Base-by-base conservation (phyloP, 1,140 invertebrate species). In the Drosophila leontia region DNA sequence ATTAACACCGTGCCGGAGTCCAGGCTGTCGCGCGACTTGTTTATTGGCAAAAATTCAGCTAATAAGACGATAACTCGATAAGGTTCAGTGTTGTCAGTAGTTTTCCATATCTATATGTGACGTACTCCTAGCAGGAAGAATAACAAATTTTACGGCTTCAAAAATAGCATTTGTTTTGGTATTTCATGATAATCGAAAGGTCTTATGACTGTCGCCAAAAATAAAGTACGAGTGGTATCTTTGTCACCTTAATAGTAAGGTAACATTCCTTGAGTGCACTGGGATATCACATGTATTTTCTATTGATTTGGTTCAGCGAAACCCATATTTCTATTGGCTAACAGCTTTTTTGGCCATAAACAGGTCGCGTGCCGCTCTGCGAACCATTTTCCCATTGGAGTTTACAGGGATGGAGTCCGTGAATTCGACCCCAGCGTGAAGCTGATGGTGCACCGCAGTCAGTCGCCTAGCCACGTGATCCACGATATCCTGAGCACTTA, bases 51-150 rank as follows among this genome's bases (percentile, higher is more conserved):
- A 34, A 53, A 35, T 11, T 0, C 3, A 7, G 29, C 5, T 13
- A 53, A 53, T 35, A 29, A 29, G 26, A n/a, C 47, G 23, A 50
- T 50, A 13, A 19, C 3, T 53, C 35, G 32, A 53, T 53, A 35
- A 53, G 15, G 26, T 48, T 48, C 47, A 48, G 35, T 11, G 50
- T 13, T 12, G n/a, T 34, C 48, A 19, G 29, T 35, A 13, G 17
- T 29, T 29, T 15, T 0, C 15, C 15, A 50, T 5, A 15, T 4
- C 13, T 1, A n/a, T 50, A 50, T 50, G 7, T 26, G 45, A 29
- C 23, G 13, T 15, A 7, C 1, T 51, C 9, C 1, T 3, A 7
- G 2, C 2, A 17, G 1, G 7, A 34, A 51, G 9, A 17, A 34
- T 51, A 17, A 26, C 12, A 2, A 12, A 17, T 12, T 32, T 17